A percentile compares a stretch with the other conserved stretches of the same genome.
These are phyloP conservation scores for Ormyrus pomaceus DNA, from an alignment of 2,888 invertebrate genomes.

Conservation along the genomic window DNA sequence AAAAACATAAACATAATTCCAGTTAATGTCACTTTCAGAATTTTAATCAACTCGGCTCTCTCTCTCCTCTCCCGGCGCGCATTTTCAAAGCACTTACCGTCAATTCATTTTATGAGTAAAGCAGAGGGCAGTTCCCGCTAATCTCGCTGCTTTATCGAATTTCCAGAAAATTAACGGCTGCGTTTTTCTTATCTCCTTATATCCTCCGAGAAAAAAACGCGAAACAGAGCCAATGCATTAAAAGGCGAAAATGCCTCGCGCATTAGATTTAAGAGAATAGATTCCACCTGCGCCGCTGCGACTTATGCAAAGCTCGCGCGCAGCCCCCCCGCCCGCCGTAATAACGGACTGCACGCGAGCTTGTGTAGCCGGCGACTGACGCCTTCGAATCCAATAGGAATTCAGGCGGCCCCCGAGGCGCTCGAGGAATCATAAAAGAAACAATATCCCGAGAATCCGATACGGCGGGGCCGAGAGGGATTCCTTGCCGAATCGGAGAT, in stretches of 20 bases:
- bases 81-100: too few species aligned
- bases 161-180: too few species aligned
- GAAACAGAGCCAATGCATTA: too few species aligned
- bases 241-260: too few species aligned
- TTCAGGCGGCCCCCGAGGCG: not conserved
- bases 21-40: too few species aligned
- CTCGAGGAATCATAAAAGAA: slow-evolving; percentile 41
- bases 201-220: too few species aligned
- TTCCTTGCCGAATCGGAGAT: too few species aligned
- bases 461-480: not conserved
- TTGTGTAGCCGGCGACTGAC: not conserved
- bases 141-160: not conserved
- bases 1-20: too few species aligned
- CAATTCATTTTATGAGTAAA: not conserved
- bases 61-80: too few species aligned
- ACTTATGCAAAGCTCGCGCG: not conserved
- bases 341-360: slow-evolving; percentile 39
- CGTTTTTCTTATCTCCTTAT: too few species aligned
- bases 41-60: too few species aligned
- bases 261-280: slow-evolving; percentile 8
- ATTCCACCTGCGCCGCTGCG: not conserved
- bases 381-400: slow-evolving; percentile 33
- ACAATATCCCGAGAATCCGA: slow-evolving; percentile 36
- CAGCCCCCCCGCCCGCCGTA: not conserved
- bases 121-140: not conserved